phyloP scores from a whole-genome alignment of 2,888 invertebrate genomes.

The Balanococcus diminutus region DNA sequence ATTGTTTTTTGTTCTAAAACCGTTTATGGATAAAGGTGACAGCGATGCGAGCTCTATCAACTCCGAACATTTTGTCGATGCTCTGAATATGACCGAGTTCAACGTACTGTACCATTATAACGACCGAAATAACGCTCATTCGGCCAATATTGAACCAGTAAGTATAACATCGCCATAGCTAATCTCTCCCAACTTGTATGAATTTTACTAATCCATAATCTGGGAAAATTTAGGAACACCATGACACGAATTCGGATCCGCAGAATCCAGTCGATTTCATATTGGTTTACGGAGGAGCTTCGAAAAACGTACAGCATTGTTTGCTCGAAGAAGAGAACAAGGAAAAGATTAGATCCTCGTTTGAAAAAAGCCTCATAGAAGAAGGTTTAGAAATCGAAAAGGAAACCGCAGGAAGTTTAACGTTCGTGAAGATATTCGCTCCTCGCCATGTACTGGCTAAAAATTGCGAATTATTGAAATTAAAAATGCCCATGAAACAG shows the following conservation, averaged over 20 bases:
- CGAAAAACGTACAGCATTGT: constrained; percentile 20
- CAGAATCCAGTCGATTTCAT: constrained; percentile 46
- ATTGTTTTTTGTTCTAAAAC: not conserved
- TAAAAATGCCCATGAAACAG: constrained; percentile 89
- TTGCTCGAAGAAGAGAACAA: constrained; percentile 47
- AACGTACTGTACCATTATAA: constrained; percentile 23
- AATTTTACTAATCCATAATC: not conserved
- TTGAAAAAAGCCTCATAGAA: constrained; percentile 56
- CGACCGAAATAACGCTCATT: not conserved
- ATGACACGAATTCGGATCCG: not conserved
- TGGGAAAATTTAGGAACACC: not conserved
- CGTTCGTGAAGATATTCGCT: constrained; percentile 83
- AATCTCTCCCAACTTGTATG: not conserved
- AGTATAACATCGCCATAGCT: too few relatives aligned
- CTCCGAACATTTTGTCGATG: constrained; percentile 36
- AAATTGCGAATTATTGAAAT: constrained; percentile 89
- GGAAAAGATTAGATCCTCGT: constrained; percentile 56
- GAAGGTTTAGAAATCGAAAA: constrained; percentile 57
- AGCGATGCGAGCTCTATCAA: constrained; percentile 2
- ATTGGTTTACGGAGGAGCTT: constrained; percentile 30
- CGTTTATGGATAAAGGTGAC: not conserved
- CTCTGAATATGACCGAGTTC: constrained; percentile 6
- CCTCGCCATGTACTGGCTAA: constrained; percentile 80
- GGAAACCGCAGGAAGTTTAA: constrained; percentile 56
- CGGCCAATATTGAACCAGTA: not conserved